These are phyloP conservation scores for Myotis vivesi DNA, from an alignment of 2,797 vertebrate genomes.

Conservation along the genomic window DNA sequence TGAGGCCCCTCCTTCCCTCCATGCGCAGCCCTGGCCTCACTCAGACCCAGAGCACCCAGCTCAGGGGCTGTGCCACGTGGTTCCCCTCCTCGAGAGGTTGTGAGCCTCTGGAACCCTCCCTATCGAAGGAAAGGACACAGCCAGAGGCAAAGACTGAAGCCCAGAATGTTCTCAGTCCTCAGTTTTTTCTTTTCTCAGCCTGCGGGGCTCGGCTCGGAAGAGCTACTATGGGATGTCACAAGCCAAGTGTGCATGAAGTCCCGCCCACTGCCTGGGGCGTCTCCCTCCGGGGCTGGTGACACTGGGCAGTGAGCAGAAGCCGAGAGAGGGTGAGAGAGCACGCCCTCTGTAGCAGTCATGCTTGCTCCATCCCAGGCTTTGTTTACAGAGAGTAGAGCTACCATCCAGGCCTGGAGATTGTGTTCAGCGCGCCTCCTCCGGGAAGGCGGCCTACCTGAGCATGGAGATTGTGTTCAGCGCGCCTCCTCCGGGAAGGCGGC, in stretches of 20 bases:
- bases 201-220: neutral
- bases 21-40: neutral
- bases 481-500: fast-evolving
- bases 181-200: neutral
- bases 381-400: neutral
- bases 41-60: neutral
- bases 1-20: neutral
- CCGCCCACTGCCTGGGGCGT: neutral
- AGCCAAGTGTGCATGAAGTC: neutral
- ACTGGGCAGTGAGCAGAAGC: neutral
- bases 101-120: neutral
- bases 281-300: neutral
- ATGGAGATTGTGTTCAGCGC: too few relatives aligned
- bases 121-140: neutral
- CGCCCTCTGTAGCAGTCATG: fast-evolving
- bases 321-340: neutral
- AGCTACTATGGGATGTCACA: neutral
- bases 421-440: neutral
- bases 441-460: fast-evolving
- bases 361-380: neutral
- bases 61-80: neutral
- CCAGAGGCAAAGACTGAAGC: neutral
- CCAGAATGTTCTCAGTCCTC: neutral
- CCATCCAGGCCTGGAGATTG: neutral
- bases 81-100: neutral